These are phyloP conservation scores for Bubo bubo DNA, from an alignment of 2,113 vertebrate species.

Conservation along the genomic window DNA sequence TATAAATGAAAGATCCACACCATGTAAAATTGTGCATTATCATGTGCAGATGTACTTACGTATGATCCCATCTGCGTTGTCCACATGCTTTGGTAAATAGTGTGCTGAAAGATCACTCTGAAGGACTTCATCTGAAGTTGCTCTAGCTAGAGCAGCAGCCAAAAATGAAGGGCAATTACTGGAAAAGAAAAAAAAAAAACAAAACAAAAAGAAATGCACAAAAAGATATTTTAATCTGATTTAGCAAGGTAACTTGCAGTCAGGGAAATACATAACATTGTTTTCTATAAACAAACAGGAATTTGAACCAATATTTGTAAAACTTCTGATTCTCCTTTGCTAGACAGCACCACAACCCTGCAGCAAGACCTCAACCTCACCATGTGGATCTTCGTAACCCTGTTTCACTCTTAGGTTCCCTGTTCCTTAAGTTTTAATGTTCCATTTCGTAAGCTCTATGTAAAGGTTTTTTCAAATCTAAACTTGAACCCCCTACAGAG, in stretches of 20 bases:
- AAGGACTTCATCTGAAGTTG: slow-evolving; percentile 89
- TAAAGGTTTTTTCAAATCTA: not conserved
- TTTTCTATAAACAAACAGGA: not conserved
- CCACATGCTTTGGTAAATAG: slow-evolving; percentile 83
- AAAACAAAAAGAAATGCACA: not conserved
- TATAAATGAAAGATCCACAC: not conserved
- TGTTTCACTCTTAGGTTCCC: not conserved
- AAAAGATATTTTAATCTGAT: slow-evolving; percentile 24
- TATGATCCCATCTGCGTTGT: slow-evolving; percentile 85
- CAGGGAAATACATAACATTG: not conserved
- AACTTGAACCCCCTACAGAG: not conserved
- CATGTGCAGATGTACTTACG: slow-evolving; percentile 77
- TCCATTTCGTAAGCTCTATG: not conserved
- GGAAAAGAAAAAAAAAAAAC: slow-evolving; percentile 15
- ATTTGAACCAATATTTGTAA: not conserved
- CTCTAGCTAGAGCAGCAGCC: slow-evolving; percentile 92
- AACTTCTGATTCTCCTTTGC: not conserved
- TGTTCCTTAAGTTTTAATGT: not conserved
- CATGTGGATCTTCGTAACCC: not conserved
- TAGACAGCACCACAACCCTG: not conserved
- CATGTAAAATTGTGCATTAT: not conserved
- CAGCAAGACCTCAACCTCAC: not conserved
- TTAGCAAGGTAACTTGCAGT: not conserved
- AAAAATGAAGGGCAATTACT: slow-evolving; percentile 96
- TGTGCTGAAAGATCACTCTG: slow-evolving; percentile 90